Base-by-base conservation (phyloP, 2,797 vertebrate species). In the Podarcis siculus region DNA sequence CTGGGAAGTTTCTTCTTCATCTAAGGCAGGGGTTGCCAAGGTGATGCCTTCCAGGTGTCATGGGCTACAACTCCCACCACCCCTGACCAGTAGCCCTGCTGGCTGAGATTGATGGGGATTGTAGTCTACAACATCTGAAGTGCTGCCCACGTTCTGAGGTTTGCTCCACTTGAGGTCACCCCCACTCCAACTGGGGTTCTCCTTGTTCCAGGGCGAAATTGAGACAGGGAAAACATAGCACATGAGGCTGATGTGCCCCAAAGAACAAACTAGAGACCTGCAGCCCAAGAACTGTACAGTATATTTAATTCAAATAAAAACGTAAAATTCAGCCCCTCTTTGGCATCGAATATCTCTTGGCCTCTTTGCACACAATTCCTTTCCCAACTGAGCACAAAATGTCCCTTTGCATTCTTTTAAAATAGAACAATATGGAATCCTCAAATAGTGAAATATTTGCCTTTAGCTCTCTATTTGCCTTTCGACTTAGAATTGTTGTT, bases 161-260 rank as follows among this genome's bases (percentile, higher is more conserved):
- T 32, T 79, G n/a, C 19, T 17, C 17, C 79, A 64, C 2, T 19
- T 32, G 45, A 32, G 49, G 17, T 35, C 2, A 58, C 19, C 9
- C 55, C 19, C 8, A 25, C 21, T 35, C 17, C 32, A 27, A 12
- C 12, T n/a, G 23, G 32, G 58, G 15, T 64, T 64, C 5, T 64
- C 64, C 79, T 15, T 13, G 32, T 37, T 17, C 21, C 45, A 5
- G 58, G 79, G 58, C 1, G 9, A 64, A 1, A 23, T 15, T 61
- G n/a, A 35, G 32, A 64, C 8, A 3, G 45, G 23, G 42, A 3
- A 49, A 49, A 13, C 13, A 6, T 27, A 37, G 86, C 15, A 19
- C 55, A 72, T 0, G 9, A 77, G n/a, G 2, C n/a, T 35, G n/a
- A 35, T 4, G 3, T 0, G 27, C 6, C 58, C 39, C 8, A 19